Base-by-base conservation (phyloP, 2,797 vertebrate species). In the Acanthopagrus latus region DNA sequence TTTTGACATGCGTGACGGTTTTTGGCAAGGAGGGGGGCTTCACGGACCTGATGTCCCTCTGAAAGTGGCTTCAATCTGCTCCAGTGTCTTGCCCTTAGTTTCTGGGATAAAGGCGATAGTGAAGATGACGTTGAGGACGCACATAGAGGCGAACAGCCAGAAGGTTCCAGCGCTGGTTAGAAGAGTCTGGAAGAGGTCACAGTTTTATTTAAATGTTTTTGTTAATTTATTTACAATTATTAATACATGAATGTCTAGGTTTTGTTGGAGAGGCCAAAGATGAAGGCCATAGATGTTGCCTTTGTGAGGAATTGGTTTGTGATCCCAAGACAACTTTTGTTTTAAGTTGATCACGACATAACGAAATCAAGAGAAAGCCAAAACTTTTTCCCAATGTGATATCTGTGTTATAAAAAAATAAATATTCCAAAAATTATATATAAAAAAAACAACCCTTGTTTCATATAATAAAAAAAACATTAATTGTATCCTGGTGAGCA, bases 11-110 rank as follows among this genome's bases (percentile, higher is more conserved):
- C 41, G 18, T 47, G 47, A 43, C 10, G 17, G 25, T 54, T 54
- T 48, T 55, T 52, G 18, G 60, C 10, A 10, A 4, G 13, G 2
- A 13, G 9, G 5, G 1, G 7, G 59, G 4, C 10, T 47, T 93
- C 84, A 95, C 1, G 71, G 86, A 23, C 70, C 84, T 2, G 79
- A 75, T 18, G 82, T 84, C 59, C 94, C 91, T 79, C 89, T 93
- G 85, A 98, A 99, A 65, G 80, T 79, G 58, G 94, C 92, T 80
- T 97, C 95, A 23, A 98, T 98, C 90, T 99, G 95, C 90, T 99
- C 98, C 86, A 99, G 89, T 0, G 96, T 97, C 91, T 93, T 96
- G 71, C 97, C 97, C 91, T 97, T 99, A 4, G 97, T 98, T 84
- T 99, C 97, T 0, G 97, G 97, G 85, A 98, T 74, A 44, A 92